Evolutionary conservation across 1,140 invertebrate species (phyloP).

Genomic region (Centruroides sculpturatus): DNA sequence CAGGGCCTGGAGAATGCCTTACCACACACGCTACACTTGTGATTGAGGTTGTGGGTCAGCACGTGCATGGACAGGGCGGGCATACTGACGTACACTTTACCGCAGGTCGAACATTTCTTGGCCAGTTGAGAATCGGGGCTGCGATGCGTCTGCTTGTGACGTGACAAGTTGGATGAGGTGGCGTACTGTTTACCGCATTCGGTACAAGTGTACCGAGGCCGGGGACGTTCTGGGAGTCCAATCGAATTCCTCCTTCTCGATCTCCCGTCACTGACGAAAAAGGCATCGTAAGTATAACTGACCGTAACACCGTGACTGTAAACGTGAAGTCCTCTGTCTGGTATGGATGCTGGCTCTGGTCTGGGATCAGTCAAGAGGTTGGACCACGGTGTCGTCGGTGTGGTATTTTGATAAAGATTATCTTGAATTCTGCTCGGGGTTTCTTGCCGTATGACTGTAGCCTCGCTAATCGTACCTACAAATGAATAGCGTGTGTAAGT

Average conservation of each 20-base stretch:
- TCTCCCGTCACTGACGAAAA: slow-evolving; percentile 82
- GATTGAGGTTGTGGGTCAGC: slow-evolving; percentile 58
- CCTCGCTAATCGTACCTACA: too few relatives aligned
- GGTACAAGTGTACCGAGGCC: slow-evolving; percentile 74
- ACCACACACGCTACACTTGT: slow-evolving; percentile 72
- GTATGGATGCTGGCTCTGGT: too few relatives aligned
- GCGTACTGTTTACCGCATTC: slow-evolving; percentile 96
- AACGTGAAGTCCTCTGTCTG: too few relatives aligned
- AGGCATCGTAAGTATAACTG: slow-evolving; percentile 86
- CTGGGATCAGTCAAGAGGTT: too few relatives aligned
- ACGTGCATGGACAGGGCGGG: slow-evolving; percentile 95
- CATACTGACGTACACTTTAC: slow-evolving; percentile 92
- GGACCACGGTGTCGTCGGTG: too few relatives aligned
- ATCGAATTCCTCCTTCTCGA: slow-evolving; percentile 45
- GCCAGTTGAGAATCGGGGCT: slow-evolving; percentile 81
- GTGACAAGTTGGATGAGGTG: slow-evolving; percentile 84
- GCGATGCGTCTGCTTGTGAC: slow-evolving; percentile 92
- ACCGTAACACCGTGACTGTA: slow-evolving; percentile 40
- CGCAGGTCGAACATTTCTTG: slow-evolving; percentile 82
- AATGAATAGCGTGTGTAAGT: too few relatives aligned
- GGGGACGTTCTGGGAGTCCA: slow-evolving; percentile 21
- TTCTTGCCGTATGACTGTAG: too few relatives aligned
- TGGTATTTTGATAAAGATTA: too few relatives aligned
- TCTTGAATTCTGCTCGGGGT: too few relatives aligned
- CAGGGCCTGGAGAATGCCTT: slow-evolving; percentile 94